Base-by-base conservation (phyloP, 2,113 vertebrate species). In the Gavialis gangeticus region DNA sequence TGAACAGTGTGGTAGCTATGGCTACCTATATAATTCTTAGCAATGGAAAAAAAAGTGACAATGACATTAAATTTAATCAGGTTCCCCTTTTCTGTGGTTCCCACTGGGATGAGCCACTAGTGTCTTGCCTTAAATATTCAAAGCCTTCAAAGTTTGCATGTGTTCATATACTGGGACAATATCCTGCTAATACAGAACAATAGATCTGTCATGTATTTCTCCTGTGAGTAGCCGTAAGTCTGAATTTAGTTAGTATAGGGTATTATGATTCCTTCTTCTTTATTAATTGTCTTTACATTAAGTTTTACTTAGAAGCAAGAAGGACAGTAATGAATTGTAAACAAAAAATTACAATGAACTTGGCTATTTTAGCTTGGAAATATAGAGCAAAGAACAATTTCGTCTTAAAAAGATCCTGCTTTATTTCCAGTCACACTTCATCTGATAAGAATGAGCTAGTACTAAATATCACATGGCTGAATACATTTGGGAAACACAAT, bases 51-150 rank as follows among this genome's bases (percentile, higher is more conserved):
- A 99, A 99, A 99, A 98, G 98, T 98, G 98, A 98, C 98, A 98
- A 98, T 99, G 99, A 99, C 99, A 99, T 98, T 98, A 98, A 99
- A 99, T 99, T 99, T 99, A 99, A 99, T 99, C 99, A 99, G 99
- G 99, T 99, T 99, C 98, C 97, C 98, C 98, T 99, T 99, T 99
- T 98, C 98, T 98, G 97, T 98, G 98, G 98, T 98, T 99, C 99
- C 98, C 98, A 98, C 98, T 98, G 98, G 98, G 98, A 98, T 98
- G 98, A 98, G 98, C 98, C 98, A 98, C 98, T 98, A 98, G 98
- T 98, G 97, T 98, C 98, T 97, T 98, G 98, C 98, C 98, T 98
- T 98, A 98, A 98, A 98, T 98, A 98, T 98, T 98, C 98, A 98
- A 98, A 98, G 97, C 97, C 96, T 98, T 98, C 98, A 97, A 97